Evolutionary conservation across 1,140 invertebrate species (phyloP).

Genomic region (Eumeta japonica): DNA sequence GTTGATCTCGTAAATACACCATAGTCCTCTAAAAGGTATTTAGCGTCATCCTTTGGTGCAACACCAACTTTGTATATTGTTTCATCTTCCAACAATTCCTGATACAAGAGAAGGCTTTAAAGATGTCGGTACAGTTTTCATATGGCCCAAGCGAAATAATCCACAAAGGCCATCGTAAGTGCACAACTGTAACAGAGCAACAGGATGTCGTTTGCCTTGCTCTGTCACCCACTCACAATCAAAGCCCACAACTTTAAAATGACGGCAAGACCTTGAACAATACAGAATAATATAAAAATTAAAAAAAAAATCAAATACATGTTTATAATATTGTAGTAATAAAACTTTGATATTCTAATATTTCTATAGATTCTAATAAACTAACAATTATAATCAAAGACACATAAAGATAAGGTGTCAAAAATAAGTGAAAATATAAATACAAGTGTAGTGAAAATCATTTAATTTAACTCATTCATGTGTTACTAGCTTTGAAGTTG

Average conservation of each 20-base stretch:
- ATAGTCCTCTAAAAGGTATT: constrained; percentile 68
- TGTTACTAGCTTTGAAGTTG: too few species aligned
- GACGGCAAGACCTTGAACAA: too few species aligned
- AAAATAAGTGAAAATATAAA: too few species aligned
- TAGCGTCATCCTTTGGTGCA: constrained; percentile 68
- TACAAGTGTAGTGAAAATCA: too few species aligned
- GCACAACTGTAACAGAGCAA: constrained; percentile 67
- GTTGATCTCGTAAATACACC: constrained; percentile 63
- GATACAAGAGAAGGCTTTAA: constrained; percentile 33
- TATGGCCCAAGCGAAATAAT: constrained; percentile 60
- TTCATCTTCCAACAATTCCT: constrained; percentile 57
- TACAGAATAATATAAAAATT: too few species aligned
- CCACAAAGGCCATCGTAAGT: constrained; percentile 63
- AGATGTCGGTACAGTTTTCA: constrained; percentile 57
- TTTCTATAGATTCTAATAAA: too few species aligned
- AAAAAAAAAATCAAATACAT: too few species aligned
- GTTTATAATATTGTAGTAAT: too few species aligned
- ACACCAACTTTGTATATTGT: constrained; percentile 74
- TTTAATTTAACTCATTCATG: too few species aligned
- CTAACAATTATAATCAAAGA: too few species aligned
- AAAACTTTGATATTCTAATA: too few species aligned
- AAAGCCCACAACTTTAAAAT: constrained; percentile 59
- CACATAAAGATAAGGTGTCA: too few species aligned
- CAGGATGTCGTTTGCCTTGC: constrained; percentile 45
- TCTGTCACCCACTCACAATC: constrained; percentile 72